A percentile compares a stretch with the other conserved stretches of the same genome.
phyloP scores from a whole-genome alignment of 2,797 vertebrate species.

The Cryptoprocta ferox region DNA sequence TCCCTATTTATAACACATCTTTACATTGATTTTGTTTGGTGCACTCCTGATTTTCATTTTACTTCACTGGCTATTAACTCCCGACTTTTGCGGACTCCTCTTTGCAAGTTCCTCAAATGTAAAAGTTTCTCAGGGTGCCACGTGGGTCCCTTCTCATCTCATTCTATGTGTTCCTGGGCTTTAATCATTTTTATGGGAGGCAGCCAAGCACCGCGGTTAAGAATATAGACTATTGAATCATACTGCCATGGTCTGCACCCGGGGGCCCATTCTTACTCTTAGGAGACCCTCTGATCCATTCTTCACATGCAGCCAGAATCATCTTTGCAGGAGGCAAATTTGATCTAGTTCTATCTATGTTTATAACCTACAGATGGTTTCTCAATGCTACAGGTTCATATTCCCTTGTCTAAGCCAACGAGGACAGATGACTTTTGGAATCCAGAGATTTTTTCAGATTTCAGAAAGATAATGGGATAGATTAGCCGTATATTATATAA shows the following conservation, averaged over 20 bases:
- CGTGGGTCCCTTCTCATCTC: rapidly evolving
- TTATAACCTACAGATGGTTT: not conserved
- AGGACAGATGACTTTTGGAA: not conserved
- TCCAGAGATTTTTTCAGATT: not conserved
- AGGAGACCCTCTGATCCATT: not conserved
- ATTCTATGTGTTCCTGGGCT: not conserved
- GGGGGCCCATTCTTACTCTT: not conserved
- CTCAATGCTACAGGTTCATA: not conserved
- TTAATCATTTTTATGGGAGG: not conserved
- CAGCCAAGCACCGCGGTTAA: not conserved
- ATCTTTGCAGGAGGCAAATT: not conserved
- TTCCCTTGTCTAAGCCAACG: not conserved
- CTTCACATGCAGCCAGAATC: rapidly evolving
- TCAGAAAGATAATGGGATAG: not conserved
- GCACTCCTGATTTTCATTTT: not conserved
- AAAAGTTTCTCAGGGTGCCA: not conserved
- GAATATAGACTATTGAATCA: not conserved
- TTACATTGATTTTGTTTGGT: not conserved
- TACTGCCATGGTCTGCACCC: not conserved
- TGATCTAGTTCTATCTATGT: not conserved
- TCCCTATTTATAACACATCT: not conserved
- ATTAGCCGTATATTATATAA: not conserved
- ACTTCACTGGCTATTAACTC: not conserved
- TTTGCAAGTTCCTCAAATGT: not conserved
- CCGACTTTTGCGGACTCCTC: not conserved